Base-by-base conservation (phyloP, 2,888 invertebrate genomes). In the Eremobia ochroleuca region DNA sequence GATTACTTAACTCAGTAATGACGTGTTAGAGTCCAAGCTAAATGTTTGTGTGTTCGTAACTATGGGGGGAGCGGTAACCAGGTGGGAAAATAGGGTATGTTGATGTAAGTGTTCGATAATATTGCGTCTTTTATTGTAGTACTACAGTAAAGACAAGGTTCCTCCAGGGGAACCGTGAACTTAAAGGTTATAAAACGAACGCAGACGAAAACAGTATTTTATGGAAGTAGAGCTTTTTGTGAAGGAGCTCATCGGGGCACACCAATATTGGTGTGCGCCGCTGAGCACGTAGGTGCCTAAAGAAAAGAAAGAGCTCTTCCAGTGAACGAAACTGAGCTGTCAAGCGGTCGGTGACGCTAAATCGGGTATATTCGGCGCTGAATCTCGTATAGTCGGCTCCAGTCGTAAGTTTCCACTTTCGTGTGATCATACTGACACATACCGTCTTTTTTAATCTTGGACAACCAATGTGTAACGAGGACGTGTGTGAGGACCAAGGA, bases 31-130 rank as follows among this genome's bases (percentile, higher is more conserved):
- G 25, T 66, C 6, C 9, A 31, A 66, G 43, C 11, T 43, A 61
- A 79, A 83, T 82, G 82, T 82, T 82, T 82, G 82, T 65, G 34
- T 52, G 40, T 25, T 43, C 49, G 82, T 82, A 1, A 82, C 82
- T 52, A 82, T 31, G 85, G 81, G 70, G 85, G 85, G 66, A 40
- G n/a, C 31, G 55, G 82, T 85, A 43, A 81, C 85, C 66, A 85
- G 49, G 81, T 40, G 68, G 85, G 77, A 68, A 28, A 58, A 37
- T 21, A 62, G 8, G 65, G 43, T 69, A 59, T 52, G 21, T 46
- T 83, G 28, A 65, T 68, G 9, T 61, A 15, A 64, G 31, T 66
- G 37, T 69, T 77, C 69, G 69, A 69, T 80, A 65, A 46, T 55
- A 65, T 69, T 78, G 18, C 40, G 11, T 64, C 9, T 66, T 31